Conservation (phyloP, 2,888 invertebrate genomes). For the Autographa gamma region DNA sequence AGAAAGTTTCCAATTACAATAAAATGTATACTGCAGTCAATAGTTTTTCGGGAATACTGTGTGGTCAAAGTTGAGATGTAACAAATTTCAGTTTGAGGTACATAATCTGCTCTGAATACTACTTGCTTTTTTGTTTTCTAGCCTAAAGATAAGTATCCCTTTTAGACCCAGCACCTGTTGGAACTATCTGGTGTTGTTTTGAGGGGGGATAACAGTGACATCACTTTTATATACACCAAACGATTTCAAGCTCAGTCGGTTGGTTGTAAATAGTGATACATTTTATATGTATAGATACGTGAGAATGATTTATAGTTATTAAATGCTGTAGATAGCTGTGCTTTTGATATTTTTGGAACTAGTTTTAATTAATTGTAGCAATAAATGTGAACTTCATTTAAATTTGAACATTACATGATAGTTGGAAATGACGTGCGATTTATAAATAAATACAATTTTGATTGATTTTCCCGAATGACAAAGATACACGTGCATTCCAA, state of each 20-base stretch:
- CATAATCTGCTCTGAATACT: too few relatives aligned
- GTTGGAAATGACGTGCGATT: too few relatives aligned
- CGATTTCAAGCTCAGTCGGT: conserved; percentile 28
- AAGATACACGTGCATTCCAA: not conserved
- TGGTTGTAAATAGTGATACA: conserved; percentile 28
- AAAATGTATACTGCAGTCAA: too few relatives aligned
- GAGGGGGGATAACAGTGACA: conserved; percentile 77
- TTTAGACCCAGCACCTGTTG: conserved; percentile 72
- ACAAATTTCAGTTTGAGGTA: too few relatives aligned
- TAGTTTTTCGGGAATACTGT: too few relatives aligned
- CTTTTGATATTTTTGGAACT: not conserved
- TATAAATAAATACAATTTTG: too few relatives aligned
- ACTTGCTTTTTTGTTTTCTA: too few relatives aligned
- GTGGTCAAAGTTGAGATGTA: too few relatives aligned
- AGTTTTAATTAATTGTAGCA: not conserved
- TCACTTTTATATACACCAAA: conserved; percentile 20
- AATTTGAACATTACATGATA: not conserved
- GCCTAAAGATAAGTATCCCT: conserved; percentile 63
- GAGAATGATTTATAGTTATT: not conserved
- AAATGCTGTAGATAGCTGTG: not conserved
- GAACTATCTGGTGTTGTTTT: conserved; percentile 71
- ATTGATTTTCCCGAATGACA: not conserved
- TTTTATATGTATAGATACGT: conserved; percentile 2
- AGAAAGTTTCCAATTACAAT: too few relatives aligned
- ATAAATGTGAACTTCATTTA: not conserved